Evolutionary conservation across 2,113 vertebrate genomes (phyloP).

Genomic region (Oncorhynchus tshawytscha): DNA sequence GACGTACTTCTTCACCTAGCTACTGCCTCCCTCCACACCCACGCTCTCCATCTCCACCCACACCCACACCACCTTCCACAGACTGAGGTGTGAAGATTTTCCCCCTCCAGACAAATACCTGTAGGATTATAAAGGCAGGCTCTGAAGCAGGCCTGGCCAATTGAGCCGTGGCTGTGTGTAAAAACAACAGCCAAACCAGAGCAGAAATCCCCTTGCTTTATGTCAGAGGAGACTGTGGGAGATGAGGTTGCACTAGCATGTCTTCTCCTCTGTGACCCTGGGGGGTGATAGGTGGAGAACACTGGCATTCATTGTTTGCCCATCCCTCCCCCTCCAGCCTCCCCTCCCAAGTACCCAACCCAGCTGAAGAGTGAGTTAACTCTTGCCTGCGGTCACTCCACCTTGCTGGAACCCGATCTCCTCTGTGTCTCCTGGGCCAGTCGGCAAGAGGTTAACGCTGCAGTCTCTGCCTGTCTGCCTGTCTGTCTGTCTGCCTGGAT

Average conservation of each 20-base stretch:
- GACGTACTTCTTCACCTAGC: neutral
- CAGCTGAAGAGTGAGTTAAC: conserved; percentile 70
- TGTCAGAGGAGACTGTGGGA: conserved; percentile 62
- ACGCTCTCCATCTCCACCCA: conserved; percentile 11
- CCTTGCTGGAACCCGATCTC: conserved; percentile 62
- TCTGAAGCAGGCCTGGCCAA: conserved; percentile 52
- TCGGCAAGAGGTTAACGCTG: conserved; percentile 43
- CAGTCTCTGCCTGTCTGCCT: neutral
- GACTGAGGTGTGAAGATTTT: conserved; percentile 52
- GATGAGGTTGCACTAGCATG: conserved; percentile 74
- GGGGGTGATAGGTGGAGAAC: conserved; percentile 67
- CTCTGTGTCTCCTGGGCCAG: conserved; percentile 32
- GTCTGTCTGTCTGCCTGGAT: neutral
- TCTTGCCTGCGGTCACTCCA: conserved; percentile 72
- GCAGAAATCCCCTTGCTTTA: conserved; percentile 71
- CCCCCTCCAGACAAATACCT: conserved; percentile 68
- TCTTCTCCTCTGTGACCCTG: conserved; percentile 65
- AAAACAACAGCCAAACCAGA: conserved; percentile 38
- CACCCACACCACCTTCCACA: conserved; percentile 14
- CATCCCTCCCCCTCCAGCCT: neutral
- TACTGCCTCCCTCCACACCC: conserved; percentile 11
- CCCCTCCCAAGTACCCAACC: conserved; percentile 57
- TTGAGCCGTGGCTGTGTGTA: conserved; percentile 48
- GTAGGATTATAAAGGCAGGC: conserved; percentile 61
- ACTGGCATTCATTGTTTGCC: conserved; percentile 66